phyloP scores from a whole-genome alignment of 2,113 vertebrate genomes.

The Cairina moschata region DNA sequence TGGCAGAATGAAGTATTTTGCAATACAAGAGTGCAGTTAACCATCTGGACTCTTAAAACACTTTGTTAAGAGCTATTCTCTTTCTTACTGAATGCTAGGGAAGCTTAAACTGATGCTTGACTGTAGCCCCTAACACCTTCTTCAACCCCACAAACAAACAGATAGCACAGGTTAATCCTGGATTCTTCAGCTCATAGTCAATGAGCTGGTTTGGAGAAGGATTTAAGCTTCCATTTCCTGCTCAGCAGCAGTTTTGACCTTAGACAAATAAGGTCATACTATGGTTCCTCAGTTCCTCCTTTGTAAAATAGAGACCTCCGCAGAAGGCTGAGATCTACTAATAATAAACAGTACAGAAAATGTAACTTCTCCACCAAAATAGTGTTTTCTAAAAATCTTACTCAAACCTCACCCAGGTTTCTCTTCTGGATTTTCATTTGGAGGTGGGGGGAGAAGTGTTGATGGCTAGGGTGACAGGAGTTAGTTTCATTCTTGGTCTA shows the following conservation, averaged over 20 bases:
- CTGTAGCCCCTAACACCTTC: neutral
- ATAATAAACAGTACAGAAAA: neutral
- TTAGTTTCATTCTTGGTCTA: neutral
- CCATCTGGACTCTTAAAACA: neutral
- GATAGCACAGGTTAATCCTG: neutral
- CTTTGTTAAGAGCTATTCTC: neutral
- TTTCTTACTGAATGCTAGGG: neutral
- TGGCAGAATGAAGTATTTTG: neutral
- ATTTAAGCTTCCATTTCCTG: neutral
- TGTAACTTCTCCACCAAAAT: accelerated
- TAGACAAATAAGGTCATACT: neutral
- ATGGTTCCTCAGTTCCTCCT: neutral
- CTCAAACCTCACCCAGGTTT: accelerated
- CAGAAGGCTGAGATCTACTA: neutral
- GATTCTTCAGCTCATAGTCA: neutral
- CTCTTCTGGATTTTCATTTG: neutral
- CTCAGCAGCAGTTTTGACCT: neutral
- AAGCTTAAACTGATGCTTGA: neutral
- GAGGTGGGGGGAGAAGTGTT: accelerated
- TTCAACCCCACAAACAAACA: neutral
- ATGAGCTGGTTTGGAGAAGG: neutral
- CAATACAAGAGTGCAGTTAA: neutral
- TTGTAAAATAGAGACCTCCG: neutral
- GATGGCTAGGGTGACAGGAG: neutral
- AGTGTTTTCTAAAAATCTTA: neutral